Evolutionary conservation across 92 coral and sea anemone genomes (phyloP), one percentile per base, ranked within the genome.

Genomic region (Anthopleura xanthogrammica): DNA sequence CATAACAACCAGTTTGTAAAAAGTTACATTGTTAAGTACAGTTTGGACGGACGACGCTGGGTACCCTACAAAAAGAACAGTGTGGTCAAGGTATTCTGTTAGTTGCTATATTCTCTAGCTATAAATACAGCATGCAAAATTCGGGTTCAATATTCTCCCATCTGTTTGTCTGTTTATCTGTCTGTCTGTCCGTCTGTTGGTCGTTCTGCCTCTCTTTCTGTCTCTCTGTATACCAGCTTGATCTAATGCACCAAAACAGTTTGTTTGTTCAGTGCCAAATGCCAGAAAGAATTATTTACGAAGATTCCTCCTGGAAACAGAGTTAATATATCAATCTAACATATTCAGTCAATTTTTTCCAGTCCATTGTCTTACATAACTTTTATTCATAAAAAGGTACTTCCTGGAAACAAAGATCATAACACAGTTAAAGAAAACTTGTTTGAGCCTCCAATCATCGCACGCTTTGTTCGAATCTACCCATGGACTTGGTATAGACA

Each of bases 21-120:
- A 19, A 70, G 86, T 6, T 94, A 88, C 68, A 80, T 56, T 73
- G 52, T 94, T 6, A 66, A 83, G 71, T 94, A 77, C 85, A 89
- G 93, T 79, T 73, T 92, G 75, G 95, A 94, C 62, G 95, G 95
- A n/a, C 74, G 90, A 52, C 90, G 88, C 75, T 94, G 88, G 89
- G 88, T 92, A 12, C 66, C 60, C 41, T 92, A 90, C 80, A 92
- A 68, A 23, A 83, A 80, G 68, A 90, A 93, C 90, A 91, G 94
- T 40, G 64, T 75, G 43, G 85, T 83, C 46, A 90, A 88, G 95
- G 95, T 90, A 72, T 46, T 29, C 56, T 12, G 20, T 16, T 23
- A 12, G 11, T 70, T 10, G 5, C n/a, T 70, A 8, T 6, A 70
- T 40, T 52, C 50, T 19, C 22, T 58, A 58, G 64, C 17, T 57